Base-by-base conservation (phyloP, 2,113 vertebrate genomes). In the Ctenomys sociabilis region DNA sequence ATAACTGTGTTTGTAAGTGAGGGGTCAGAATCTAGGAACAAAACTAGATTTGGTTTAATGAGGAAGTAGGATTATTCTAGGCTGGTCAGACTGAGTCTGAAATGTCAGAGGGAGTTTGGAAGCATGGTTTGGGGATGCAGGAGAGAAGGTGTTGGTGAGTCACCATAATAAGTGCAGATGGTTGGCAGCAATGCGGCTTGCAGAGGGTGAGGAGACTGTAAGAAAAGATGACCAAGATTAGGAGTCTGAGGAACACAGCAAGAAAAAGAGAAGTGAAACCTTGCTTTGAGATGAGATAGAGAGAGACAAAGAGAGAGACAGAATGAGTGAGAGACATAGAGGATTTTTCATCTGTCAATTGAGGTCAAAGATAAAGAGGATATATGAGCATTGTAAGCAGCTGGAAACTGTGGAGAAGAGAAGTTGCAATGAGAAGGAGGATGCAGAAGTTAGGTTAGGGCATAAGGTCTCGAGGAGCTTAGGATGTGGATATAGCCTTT, bases 221-320 rank as follows among this genome's bases (percentile, higher is more conserved):
- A 91, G 77, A 45, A 95, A 95, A 72, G 7, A 40, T 64, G 73
- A 73, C 35, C 63, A 43, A 77, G 70, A 92, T 75, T 77, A 82
- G 81, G 43, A 40, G 16, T 22, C 32, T 68, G 49, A 59, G 28
- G 57, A 61, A 90, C 1, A 35, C 64, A 28, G 14, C 11, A 73
- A 91, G 68, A 84, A 63, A 3, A 84, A 86, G 17, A 73, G 16
- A 89, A 66, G 12, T 28, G 35, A 24, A 95, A 49, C 12, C 0
- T 54, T 63, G 52, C 22, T 66, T n/a, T 57, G 54, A 73, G 24
- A 28, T 17, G 37, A 54, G 43, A n/a, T 70, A 85, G 37, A 54
- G 52, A 16, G 13, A 32, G 13, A 49, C 7, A 63, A 40, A 28
- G 35, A 61, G 1, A 32, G 49, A 24, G 22, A 40, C 19, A 43